Percentiles rank a stretch among this genome's conserved stretches.
Evolutionary conservation across 2,888 invertebrate species (phyloP).

Genomic region (Conops quadrifasciatus): DNA sequence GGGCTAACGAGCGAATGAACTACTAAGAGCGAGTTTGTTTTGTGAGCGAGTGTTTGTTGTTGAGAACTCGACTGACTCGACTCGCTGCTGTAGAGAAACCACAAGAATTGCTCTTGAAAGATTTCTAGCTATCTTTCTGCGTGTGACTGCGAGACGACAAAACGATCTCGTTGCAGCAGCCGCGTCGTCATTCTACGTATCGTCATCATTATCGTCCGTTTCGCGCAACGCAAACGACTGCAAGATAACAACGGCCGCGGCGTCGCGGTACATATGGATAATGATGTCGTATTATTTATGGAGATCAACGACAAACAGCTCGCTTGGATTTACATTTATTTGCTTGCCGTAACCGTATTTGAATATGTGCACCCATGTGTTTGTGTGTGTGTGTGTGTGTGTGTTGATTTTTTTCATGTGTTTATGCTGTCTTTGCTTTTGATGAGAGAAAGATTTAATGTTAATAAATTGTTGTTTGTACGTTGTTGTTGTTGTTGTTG

Average conservation of each 20-base stretch:
- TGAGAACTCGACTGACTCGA: no score
- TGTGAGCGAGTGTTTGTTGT: no score
- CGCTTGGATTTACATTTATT: constrained; percentile 29
- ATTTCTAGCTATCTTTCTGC: constrained; percentile 31
- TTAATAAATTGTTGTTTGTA: constrained; percentile 29
- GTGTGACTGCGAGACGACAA: constrained; percentile 32
- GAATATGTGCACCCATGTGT: background rate
- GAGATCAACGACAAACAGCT: constrained; percentile 20
- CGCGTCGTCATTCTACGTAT: background rate
- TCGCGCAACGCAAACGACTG: no score
- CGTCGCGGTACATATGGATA: constrained; percentile 32
- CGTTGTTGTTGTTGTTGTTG: background rate
- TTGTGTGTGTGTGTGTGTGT: background rate
- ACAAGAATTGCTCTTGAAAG: constrained; percentile 35
- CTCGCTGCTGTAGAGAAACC: background rate
- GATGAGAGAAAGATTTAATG: constrained; percentile 30
- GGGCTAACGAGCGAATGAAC: no score
- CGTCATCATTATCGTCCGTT: background rate
- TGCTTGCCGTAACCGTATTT: background rate
- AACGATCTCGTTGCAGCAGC: constrained; percentile 32
- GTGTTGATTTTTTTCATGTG: background rate
- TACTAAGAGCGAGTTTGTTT: no score
- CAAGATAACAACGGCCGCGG: constrained; percentile 5
- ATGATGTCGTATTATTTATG: constrained; percentile 37
- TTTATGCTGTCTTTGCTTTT: constrained; percentile 5